Conservation (phyloP, 1,140 invertebrate genomes). For the Vollenhovia emeryi region DNA sequence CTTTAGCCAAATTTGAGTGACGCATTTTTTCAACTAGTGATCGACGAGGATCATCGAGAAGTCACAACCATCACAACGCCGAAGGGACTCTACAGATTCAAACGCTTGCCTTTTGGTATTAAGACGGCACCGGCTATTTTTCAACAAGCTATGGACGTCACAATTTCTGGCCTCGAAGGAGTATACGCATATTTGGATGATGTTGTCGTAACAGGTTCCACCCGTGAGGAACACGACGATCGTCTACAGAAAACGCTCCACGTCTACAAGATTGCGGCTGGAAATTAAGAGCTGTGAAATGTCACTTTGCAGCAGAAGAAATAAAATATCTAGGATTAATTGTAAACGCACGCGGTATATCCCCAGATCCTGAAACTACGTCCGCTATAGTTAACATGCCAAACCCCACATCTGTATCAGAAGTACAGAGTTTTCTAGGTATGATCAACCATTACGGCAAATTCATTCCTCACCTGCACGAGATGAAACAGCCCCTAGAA, state of each 20-base stretch:
- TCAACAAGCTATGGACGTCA: slow-evolving; percentile 82
- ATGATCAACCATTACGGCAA: slow-evolving; percentile 30
- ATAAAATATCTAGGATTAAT: not conserved
- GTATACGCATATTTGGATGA: slow-evolving; percentile 19
- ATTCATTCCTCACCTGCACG: slow-evolving; percentile 23
- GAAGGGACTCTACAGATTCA: not conserved
- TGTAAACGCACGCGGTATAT: not conserved
- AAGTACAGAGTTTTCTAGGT: not conserved
- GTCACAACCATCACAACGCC: not conserved
- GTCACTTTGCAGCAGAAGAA: not conserved
- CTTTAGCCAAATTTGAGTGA: not conserved
- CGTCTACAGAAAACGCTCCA: not conserved
- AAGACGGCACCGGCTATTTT: slow-evolving; percentile 84
- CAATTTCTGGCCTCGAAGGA: slow-evolving; percentile 32
- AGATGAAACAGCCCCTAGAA: not conserved
- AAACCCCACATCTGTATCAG: not conserved
- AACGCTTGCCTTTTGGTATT: slow-evolving; percentile 67
- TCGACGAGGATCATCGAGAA: not conserved
- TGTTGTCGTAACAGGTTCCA: not conserved
- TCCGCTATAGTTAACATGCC: not conserved
- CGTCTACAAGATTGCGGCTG: not conserved
- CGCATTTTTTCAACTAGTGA: not conserved
- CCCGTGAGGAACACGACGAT: not conserved
- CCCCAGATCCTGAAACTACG: not conserved
- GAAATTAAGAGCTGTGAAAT: not conserved